Evolutionary conservation across 2,888 invertebrate genomes (phyloP).

Genomic region (Pegoplata infirma): DNA sequence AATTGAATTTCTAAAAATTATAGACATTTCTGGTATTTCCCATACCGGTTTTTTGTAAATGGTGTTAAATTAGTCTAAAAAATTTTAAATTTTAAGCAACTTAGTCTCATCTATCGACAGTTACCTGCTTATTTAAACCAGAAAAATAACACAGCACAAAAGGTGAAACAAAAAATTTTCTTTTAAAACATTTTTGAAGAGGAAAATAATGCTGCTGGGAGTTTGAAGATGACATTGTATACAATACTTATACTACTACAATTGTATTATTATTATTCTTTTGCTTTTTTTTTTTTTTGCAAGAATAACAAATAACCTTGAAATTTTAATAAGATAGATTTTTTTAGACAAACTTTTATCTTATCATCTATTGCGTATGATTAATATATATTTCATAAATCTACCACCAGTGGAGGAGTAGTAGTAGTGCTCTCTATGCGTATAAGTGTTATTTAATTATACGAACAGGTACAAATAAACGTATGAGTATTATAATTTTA

Average conservation of each 20-base stretch:
- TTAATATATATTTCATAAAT: conserved; percentile 8
- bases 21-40: too few relatives aligned
- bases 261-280: too few relatives aligned
- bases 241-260: too few relatives aligned
- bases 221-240: neutral
- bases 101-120: too few relatives aligned
- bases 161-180: neutral
- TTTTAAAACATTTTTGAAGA: neutral
- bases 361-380: conserved; percentile 18
- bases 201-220: neutral
- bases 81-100: too few relatives aligned
- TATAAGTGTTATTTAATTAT: neutral
- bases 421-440: neutral
- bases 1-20: too few relatives aligned
- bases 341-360: neutral
- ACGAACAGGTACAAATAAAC: neutral
- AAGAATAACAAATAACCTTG: conserved; percentile 13
- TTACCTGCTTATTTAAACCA: too few relatives aligned
- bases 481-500: conserved; percentile 6
- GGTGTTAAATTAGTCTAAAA: too few relatives aligned
- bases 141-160: neutral
- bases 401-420: neutral
- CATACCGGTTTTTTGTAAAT: too few relatives aligned
- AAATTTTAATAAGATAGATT: conserved; percentile 28
- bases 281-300: too few relatives aligned